Evolutionary conservation across 2,113 vertebrate species (phyloP).

Genomic region (Conger conger): DNA sequence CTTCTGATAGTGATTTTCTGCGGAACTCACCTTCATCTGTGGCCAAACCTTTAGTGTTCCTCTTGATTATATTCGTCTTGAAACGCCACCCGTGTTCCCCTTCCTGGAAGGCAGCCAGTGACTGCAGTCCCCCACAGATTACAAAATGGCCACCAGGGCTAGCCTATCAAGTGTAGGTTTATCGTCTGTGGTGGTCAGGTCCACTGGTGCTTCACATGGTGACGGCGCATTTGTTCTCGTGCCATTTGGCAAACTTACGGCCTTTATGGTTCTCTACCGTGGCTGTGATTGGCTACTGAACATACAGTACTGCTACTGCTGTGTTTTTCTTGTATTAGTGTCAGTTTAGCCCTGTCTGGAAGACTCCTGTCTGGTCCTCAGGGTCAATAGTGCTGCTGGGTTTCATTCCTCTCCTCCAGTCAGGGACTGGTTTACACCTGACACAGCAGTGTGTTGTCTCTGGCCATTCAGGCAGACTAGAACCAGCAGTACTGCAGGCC

Average conservation of each 20-base stretch:
- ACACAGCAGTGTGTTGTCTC: too few relatives aligned
- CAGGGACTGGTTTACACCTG: too few relatives aligned
- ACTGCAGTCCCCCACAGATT: neutral
- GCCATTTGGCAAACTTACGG: neutral
- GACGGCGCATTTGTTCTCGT: neutral
- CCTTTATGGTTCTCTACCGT: neutral
- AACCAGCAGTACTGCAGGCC: too few relatives aligned
- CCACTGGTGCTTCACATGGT: neutral
- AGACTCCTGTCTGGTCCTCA: too few relatives aligned
- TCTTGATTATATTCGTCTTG: neutral
- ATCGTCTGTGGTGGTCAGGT: neutral
- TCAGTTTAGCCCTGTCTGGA: too few relatives aligned
- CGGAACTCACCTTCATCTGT: neutral
- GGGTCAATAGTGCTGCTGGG: too few relatives aligned
- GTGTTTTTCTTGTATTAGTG: neutral
- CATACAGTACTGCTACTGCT: neutral
- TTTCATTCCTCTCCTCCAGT: too few relatives aligned
- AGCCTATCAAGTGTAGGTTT: neutral
- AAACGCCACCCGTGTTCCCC: too few relatives aligned
- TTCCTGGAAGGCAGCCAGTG: neutral
- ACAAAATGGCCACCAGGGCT: neutral
- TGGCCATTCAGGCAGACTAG: too few relatives aligned
- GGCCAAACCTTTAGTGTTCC: neutral
- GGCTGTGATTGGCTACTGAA: neutral
- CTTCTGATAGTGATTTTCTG: too few relatives aligned